Evolutionary conservation across 2,113 vertebrate genomes (phyloP).

Genomic region (Hemibagrus wyckioides): DNA sequence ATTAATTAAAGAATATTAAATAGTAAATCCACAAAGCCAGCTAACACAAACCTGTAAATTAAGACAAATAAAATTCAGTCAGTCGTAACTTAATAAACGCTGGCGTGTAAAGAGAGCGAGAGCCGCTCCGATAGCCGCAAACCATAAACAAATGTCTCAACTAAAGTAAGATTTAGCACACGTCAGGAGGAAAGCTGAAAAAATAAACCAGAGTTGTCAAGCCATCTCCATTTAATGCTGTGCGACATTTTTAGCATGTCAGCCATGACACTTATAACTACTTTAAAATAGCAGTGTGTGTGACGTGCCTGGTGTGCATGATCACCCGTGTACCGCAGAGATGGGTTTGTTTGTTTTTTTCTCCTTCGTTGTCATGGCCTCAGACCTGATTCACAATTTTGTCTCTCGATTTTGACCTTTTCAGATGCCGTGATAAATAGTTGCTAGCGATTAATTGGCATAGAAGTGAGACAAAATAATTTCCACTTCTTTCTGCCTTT

Average conservation of each 20-base stretch:
- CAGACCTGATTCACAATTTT: neutral
- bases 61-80: neutral
- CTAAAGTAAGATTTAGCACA: constrained; percentile 2
- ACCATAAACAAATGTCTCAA: neutral
- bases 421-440: neutral
- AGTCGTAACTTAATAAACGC: neutral
- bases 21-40: neutral
- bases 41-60: neutral
- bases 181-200: neutral
- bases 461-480: neutral
- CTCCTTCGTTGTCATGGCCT: neutral
- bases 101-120: neutral
- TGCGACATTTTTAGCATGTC: neutral
- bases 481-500: neutral
- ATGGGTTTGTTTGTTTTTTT: too few relatives aligned
- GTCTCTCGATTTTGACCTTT: neutral
- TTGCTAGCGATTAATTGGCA: neutral
- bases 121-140: neutral
- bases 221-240: neutral
- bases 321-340: neutral
- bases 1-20: neutral
- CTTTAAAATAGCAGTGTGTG: neutral
- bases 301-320: neutral
- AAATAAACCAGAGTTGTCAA: neutral
- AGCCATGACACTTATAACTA: neutral